Percentiles rank a stretch among this genome's conserved stretches.
Evolutionary conservation across 2,113 vertebrate genomes (phyloP).

Genomic region (Phodopus roborovskii): DNA sequence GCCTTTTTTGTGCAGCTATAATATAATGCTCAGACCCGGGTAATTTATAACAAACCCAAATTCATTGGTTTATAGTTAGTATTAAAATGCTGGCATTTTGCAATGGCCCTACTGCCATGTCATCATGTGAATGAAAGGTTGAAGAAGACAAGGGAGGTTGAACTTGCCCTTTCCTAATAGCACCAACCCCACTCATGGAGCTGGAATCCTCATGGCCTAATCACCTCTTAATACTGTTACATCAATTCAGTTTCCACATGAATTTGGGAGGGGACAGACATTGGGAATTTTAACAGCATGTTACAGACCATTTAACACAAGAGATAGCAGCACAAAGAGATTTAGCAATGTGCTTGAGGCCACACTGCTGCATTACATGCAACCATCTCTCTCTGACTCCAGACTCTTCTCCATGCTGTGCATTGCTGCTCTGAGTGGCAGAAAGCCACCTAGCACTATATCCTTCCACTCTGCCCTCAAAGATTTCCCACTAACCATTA

Average conservation of each 20-base stretch:
- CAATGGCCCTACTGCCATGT: background rate
- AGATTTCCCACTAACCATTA: background rate
- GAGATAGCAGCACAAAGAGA: slow-evolving; percentile 25
- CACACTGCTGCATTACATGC: background rate
- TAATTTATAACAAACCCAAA: background rate
- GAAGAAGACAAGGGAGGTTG: background rate
- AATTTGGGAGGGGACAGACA: background rate
- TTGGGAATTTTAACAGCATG: background rate
- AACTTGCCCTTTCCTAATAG: background rate
- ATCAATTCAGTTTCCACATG: background rate
- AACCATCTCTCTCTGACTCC: background rate
- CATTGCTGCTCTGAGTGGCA: background rate
- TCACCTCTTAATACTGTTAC: background rate
- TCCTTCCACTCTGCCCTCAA: background rate
- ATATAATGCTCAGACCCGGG: too few relatives aligned
- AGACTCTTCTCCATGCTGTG: background rate
- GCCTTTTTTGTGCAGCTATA: background rate
- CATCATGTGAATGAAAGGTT: background rate
- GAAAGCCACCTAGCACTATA: background rate
- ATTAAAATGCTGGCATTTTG: background rate
- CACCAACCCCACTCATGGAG: accelerated
- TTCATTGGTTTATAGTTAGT: background rate
- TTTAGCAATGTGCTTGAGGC: background rate
- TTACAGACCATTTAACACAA: background rate
- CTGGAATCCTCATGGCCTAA: background rate